Evolutionary conservation across 2,113 vertebrate species (phyloP).

Genomic region (Microcebus lehilahytsara): DNA sequence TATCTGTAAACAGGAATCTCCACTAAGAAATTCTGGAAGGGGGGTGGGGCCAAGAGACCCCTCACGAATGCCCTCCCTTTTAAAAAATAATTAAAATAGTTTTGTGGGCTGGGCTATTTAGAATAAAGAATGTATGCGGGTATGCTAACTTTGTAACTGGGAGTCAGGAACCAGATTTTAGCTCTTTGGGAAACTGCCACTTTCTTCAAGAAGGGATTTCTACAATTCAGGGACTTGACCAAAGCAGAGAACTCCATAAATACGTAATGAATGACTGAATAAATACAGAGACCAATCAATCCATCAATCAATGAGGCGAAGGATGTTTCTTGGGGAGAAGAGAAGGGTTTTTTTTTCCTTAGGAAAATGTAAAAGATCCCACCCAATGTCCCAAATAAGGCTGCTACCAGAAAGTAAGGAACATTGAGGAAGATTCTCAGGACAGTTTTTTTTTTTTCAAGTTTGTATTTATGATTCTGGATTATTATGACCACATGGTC

Average conservation of each 20-base stretch:
- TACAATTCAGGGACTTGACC: constrained; percentile 21
- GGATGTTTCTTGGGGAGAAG: not conserved
- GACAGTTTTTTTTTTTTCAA: not conserved
- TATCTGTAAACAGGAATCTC: not conserved
- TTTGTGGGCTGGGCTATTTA: not conserved
- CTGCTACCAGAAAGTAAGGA: not conserved
- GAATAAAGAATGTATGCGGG: not conserved
- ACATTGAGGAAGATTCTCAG: not conserved
- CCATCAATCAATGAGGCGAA: not conserved
- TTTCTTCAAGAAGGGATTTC: not conserved
- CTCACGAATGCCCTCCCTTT: not conserved
- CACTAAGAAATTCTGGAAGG: not conserved
- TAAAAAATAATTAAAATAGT: not conserved
- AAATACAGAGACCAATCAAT: not conserved
- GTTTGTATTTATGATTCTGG: not conserved
- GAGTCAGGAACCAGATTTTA: not conserved
- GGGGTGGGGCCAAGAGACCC: not conserved
- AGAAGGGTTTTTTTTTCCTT: not conserved
- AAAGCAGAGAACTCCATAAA: constrained; percentile 4
- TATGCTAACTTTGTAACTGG: not conserved
- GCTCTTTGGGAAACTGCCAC: not conserved
- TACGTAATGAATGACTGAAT: not conserved
- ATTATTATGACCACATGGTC: not conserved
- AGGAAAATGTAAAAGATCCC: not conserved
- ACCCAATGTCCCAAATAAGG: not conserved